Base-by-base conservation (phyloP, 2,888 invertebrate genomes). In the Plebejus anna region DNA sequence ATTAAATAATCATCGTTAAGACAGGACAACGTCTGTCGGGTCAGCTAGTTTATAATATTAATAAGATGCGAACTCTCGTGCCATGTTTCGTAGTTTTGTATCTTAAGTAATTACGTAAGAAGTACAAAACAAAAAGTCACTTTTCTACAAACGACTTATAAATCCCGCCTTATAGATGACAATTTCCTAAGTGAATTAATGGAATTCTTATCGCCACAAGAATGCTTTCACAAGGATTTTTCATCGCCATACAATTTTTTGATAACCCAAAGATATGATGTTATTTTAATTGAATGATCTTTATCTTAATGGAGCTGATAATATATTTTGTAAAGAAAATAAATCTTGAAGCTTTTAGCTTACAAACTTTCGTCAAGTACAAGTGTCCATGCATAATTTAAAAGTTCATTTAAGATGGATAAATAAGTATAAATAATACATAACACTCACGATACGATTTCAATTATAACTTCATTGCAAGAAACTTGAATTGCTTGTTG, bases 211-310 rank as follows among this genome's bases (percentile, higher is more conserved):
- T 73, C 73, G 22, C 55, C 1, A 4, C 55, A 32, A 55, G 73
- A 73, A 73, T 51, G 51, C 55, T 13, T 32, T 55, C 55, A 73
- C 73, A 55, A 73, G 32, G 32, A 16, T 47, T 55, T 73, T 66
- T 5, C 32, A 66, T 66, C 28, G 32, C 66, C 55, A 47, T 51
- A 72, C 72, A 47, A 28, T 73, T 32, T 72, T 28, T 72, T 73
- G 55, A 32, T 51, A 42, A 32, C 73, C 55, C 28, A 16, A 55
- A 55, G 47, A 71, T 42, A 51, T 51, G 28, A 55, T 55, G 51
- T 51, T 55, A 73, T 55, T 73, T 72, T 42, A 72, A 72, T 73
- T 55, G 55, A 73, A 55, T 55, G 73, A 73, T 73, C n/a, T 16
- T 6, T 42, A 73, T 73, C 73, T 73, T 55, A 73, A 72, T 72